Evolutionary conservation across 2,113 vertebrate genomes (phyloP).

Genomic region (Trematomus loennbergii): DNA sequence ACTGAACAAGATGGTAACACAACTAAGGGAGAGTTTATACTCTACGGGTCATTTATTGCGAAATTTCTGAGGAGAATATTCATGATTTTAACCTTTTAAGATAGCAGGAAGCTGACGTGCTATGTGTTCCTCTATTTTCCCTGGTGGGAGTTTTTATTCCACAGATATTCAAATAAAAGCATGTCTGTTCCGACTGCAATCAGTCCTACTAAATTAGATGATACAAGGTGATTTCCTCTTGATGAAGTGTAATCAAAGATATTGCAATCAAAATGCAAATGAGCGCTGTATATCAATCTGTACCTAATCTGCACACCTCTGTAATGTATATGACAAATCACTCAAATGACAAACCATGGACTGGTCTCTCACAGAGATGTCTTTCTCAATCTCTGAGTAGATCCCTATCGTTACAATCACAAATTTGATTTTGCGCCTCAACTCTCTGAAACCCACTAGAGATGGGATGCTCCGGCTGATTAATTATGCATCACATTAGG

Average conservation of each 20-base stretch:
- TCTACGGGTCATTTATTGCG: constrained; percentile 22
- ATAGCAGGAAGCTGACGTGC: not conserved
- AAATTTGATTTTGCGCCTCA: constrained; percentile 54
- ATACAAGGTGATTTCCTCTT: constrained; percentile 1
- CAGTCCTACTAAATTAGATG: not conserved
- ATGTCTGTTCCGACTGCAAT: constrained; percentile 5
- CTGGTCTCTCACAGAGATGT: not conserved
- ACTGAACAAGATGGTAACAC: constrained; percentile 38
- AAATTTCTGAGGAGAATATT: constrained; percentile 7
- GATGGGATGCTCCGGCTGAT: constrained; percentile 20
- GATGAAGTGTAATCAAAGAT: constrained; percentile 21
- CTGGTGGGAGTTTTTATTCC: not conserved
- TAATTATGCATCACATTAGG: constrained; percentile 28
- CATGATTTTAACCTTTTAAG: constrained; percentile 22
- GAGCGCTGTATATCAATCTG: constrained; percentile 10
- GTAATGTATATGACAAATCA: not conserved
- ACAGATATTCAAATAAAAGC: constrained; percentile 21
- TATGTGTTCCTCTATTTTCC: not conserved
- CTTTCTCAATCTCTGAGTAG: constrained; percentile 1
- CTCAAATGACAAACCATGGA: constrained; percentile 15
- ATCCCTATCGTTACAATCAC: constrained; percentile 41
- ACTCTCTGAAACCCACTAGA: constrained; percentile 28
- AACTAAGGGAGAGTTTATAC: constrained; percentile 35
- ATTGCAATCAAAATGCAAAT: constrained; percentile 61
- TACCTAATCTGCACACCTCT: constrained; percentile 12